Evolutionary conservation across 2,113 vertebrate species (phyloP).

Genomic region (Platichthys flesus): DNA sequence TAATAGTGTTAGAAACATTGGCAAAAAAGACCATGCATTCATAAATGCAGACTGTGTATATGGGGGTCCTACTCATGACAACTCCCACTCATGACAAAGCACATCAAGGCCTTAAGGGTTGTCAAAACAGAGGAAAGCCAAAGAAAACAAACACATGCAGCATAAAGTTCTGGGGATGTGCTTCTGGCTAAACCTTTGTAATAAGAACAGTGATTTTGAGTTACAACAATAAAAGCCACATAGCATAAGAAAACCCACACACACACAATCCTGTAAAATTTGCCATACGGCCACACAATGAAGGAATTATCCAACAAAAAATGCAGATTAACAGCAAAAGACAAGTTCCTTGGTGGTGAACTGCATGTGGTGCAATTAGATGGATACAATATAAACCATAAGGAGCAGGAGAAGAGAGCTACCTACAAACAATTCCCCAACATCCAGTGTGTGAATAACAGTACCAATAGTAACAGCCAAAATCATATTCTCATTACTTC

Average conservation of each 20-base stretch:
- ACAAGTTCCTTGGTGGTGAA: constrained; percentile 8
- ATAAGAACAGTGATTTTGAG: constrained; percentile 33
- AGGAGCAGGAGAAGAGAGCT: not conserved
- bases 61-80: constrained; percentile 50
- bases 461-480: constrained; percentile 22
- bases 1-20: not conserved
- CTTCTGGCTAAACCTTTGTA: constrained; percentile 32
- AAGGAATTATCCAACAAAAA: constrained; percentile 25
- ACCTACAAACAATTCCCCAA: constrained; percentile 32
- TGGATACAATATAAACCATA: constrained; percentile 17
- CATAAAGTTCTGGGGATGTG: constrained; percentile 27
- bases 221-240: constrained; percentile 17
- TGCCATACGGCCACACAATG: not conserved
- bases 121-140: constrained; percentile 73
- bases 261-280: not conserved
- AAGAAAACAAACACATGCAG: constrained; percentile 53
- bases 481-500: constrained; percentile 60
- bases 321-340: constrained; percentile 8
- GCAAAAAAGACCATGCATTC: constrained; percentile 2
- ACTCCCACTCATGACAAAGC: constrained; percentile 75
- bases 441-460: constrained; percentile 33
- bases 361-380: constrained; percentile 11
- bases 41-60: constrained; percentile 32
- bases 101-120: constrained; percentile 69
- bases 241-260: not conserved